phyloP scores from a whole-genome alignment of 2,113 vertebrate genomes.

The Microcebus jonahi region DNA sequence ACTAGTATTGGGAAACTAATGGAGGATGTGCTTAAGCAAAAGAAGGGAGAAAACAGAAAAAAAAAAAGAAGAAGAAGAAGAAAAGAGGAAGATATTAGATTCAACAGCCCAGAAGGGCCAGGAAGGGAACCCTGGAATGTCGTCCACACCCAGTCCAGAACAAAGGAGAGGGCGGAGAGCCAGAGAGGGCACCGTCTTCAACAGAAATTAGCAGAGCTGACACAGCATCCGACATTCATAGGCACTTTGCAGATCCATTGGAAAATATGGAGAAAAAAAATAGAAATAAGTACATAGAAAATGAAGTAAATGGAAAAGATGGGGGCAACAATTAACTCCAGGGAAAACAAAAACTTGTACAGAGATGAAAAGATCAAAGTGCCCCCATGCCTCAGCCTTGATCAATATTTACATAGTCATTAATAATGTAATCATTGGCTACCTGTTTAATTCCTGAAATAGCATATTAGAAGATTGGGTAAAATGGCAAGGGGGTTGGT shows the following conservation, averaged over 20 bases:
- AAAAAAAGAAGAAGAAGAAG: neutral
- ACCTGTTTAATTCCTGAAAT: neutral
- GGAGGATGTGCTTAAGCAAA: neutral
- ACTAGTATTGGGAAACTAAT: neutral
- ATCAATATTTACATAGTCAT: neutral
- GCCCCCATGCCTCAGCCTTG: neutral
- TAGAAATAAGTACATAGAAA: neutral
- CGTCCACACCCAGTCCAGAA: neutral
- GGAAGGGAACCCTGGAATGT: neutral
- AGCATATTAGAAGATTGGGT: neutral
- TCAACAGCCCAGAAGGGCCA: neutral
- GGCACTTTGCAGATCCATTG: neutral
- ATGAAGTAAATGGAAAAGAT: neutral
- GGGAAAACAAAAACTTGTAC: neutral
- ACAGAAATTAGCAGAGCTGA: neutral
- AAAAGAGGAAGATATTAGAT: neutral
- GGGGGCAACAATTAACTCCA: neutral
- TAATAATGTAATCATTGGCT: neutral
- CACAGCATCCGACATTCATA: neutral
- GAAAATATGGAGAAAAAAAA: neutral
- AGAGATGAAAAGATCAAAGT: neutral
- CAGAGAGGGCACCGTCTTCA: neutral
- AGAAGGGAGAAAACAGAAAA: neutral
- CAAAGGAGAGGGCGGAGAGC: neutral
- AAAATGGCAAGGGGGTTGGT: neutral